Percentiles rank a stretch among this genome's conserved stretches.
Conservation (phyloP, 2,888 invertebrate genomes). For the Eupithecia centaureata region DNA sequence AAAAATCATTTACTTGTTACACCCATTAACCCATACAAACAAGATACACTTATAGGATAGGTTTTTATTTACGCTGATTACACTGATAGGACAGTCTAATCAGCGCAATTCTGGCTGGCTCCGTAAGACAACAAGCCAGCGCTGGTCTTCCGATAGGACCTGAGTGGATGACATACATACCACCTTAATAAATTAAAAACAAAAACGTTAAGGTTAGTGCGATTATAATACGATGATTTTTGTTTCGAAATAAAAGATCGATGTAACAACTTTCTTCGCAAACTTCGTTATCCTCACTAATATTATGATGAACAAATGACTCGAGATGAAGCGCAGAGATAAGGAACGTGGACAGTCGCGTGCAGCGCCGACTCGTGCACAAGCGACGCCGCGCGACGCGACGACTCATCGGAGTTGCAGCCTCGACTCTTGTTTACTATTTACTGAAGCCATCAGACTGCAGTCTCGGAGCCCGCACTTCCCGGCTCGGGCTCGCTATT, state of each 20-base stretch:
- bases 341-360: not conserved
- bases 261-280: not conserved
- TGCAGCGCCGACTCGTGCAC: not conserved
- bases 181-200: too few relatives aligned
- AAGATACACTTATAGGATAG: too few relatives aligned
- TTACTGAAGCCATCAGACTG: slow-evolving; percentile 15
- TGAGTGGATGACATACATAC: too few relatives aligned
- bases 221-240: too few relatives aligned
- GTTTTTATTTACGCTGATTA: too few relatives aligned
- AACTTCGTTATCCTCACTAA: not conserved
- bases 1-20: too few relatives aligned
- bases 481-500: not conserved
- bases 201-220: too few relatives aligned
- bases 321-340: not conserved
- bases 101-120: too few relatives aligned
- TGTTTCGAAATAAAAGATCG: not conserved
- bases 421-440: slow-evolving; percentile 24
- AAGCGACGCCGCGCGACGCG: not conserved
- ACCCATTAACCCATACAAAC: too few relatives aligned
- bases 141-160: too few relatives aligned
- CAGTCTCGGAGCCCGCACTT: slow-evolving; percentile 9
- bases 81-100: too few relatives aligned
- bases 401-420: slow-evolving; percentile 11
- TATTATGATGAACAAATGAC: not conserved
- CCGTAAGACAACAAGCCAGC: too few relatives aligned